Base-by-base conservation (phyloP, 2,797 vertebrate species). In the Characodon lateralis region DNA sequence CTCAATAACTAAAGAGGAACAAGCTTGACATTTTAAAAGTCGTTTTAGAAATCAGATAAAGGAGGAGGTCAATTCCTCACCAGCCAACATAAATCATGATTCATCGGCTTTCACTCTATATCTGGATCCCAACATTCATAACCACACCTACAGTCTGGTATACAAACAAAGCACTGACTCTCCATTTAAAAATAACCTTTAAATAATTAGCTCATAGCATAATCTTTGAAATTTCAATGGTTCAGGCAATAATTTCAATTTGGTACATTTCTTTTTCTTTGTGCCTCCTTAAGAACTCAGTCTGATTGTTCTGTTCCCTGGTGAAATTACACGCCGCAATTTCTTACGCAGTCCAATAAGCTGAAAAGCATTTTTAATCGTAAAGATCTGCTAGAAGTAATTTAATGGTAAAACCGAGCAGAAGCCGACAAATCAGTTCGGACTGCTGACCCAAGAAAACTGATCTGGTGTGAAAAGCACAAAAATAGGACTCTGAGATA, bases 251-350 rank as follows among this genome's bases (percentile, higher is more conserved):
- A 8, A 20, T 28, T 26, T 18, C 1, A 71, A 28, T 50, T 51
- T 71, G 6, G 12, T 10, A 22, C 26, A 16, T 71, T 51, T 31
- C 58, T 24, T 48, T 73, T 72, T 46, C 66, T 72, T 68, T 65
- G 20, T 1, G 26, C 24, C 73, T 71, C 72, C 51, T 82, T 78
- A 66, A 75, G 41, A 72, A 78, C 74, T 78, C 46, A 68, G 68
- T 76, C 69, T 78, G 79, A 86, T 82, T 87, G 89, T 79, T 87
- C 85, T 56, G 72, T 65, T 86, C 86, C 88, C 85, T 28, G 68
- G 81, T 81, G 83, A 84, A 90, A 88, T 90, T 88, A 84, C 73
- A 84, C 20, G 5, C 71, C 68, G 72, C 61, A 2, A 80, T 81
- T 89, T 87, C 75, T 81, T 68, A 80, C 79, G 80, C 28, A 22